Conservation (phyloP, 2,797 vertebrate species). For the Melanotaenia boesemani region DNA sequence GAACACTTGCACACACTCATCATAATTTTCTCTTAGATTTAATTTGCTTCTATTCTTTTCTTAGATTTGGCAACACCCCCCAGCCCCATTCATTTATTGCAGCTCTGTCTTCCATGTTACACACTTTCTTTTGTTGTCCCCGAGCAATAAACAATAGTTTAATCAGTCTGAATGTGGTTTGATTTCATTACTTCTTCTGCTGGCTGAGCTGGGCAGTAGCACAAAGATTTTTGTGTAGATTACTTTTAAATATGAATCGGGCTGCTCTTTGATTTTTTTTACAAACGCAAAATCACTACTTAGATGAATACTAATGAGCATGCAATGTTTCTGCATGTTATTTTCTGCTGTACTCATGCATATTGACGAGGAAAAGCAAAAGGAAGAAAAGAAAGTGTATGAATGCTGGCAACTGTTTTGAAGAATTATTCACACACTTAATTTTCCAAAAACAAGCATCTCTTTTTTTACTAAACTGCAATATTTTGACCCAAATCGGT, state of each 20-base stretch:
- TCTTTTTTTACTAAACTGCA: constrained; percentile 15
- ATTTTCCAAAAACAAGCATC: constrained; percentile 8
- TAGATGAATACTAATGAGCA: neutral
- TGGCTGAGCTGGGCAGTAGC: neutral
- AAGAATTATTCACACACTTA: neutral
- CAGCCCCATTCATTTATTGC: neutral
- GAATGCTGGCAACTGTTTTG: neutral
- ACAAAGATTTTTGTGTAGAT: neutral
- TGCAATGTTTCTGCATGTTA: neutral
- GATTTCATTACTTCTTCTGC: neutral
- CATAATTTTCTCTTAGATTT: neutral
- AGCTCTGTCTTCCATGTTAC: neutral
- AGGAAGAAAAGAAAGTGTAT: too few species aligned
- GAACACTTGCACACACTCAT: neutral
- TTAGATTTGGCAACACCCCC: neutral
- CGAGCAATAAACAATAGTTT: neutral
- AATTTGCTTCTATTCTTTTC: constrained; percentile 5
- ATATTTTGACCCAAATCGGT: constrained; percentile 29
- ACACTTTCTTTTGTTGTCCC: neutral
- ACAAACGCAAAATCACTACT: neutral
- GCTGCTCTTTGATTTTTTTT: neutral
- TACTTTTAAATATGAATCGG: neutral
- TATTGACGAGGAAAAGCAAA: neutral
- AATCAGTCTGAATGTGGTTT: neutral
- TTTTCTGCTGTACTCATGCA: neutral